Base-by-base conservation (phyloP, 2,113 vertebrate species). In the Phoenicopterus ruber region DNA sequence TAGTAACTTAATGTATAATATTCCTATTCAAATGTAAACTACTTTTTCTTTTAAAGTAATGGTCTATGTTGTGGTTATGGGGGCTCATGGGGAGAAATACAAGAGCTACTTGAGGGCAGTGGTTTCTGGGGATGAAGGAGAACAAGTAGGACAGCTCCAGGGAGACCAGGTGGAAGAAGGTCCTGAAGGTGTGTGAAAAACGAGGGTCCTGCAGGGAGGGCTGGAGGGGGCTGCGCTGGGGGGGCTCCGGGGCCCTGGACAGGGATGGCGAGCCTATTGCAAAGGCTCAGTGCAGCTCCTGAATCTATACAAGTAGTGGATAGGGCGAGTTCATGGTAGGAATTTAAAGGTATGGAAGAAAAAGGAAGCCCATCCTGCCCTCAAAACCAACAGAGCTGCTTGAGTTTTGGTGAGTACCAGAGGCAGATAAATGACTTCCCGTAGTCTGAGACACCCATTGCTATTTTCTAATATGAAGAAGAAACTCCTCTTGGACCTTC, bases 21-120 rank as follows among this genome's bases (percentile, higher is more conserved):
- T 95, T 88, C 11, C 44, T 94, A 74, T 96, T 97, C 89, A 84
- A 96, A 97, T 98, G 93, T 97, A 95, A 93, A 94, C 52, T 95
- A 71, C 25, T 89, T 96, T 93, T 79, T 74, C 22, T 88, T 94
- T 88, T 86, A 78, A 96, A 97, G 85, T 96, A 92, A 76, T 77
- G 52, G 83, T 86, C 88, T 94, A 0, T 83, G 74, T 89, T 89
- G 47, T 95, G 47, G 65, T 95, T 97, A 14, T 92, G 88, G 57
- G 65, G 14, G 28, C 17, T 89, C 4, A 2, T n/a, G 80, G 70
- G 71, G 20, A 72, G 78, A 65, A 76, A 69, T 29, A 25, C 28
- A 70, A 78, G 32, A 61, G 70, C 21, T 47, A 20, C 46, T 25
- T 77, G 31, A 84, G 71, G 34, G 40, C 63, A 67, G 29, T 38